phyloP scores from a whole-genome alignment of 2,113 vertebrate species.

The Centrocercus urophasianus region DNA sequence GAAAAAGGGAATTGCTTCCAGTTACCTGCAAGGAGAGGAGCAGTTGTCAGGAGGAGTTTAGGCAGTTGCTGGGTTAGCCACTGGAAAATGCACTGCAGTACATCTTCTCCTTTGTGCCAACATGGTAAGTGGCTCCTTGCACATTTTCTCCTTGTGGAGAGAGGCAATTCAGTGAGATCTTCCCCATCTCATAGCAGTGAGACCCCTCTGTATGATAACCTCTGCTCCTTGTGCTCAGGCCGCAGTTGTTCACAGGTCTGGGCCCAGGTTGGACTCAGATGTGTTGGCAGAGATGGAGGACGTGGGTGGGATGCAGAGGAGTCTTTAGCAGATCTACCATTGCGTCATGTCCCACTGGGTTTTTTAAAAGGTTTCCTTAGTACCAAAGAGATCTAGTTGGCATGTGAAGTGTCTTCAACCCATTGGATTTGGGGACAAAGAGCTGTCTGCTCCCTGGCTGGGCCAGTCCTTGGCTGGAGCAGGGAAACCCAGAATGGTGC shows the following conservation, averaged over 20 bases:
- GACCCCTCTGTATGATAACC: not conserved
- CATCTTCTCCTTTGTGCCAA: not conserved
- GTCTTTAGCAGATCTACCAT: not conserved
- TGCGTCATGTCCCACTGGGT: not conserved
- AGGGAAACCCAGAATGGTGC: not conserved
- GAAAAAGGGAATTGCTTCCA: not conserved
- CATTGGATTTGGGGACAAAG: not conserved
- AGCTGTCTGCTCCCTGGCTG: not conserved
- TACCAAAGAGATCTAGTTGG: not conserved
- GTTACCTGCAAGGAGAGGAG: not conserved
- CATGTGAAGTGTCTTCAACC: not conserved
- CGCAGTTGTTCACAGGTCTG: not conserved
- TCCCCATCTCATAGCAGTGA: not conserved
- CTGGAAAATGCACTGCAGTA: not conserved
- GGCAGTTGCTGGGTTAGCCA: not conserved
- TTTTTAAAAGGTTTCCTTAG: not conserved
- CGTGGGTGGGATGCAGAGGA: not conserved
- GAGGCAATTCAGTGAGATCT: not conserved
- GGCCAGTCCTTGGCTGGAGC: not conserved
- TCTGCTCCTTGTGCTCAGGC: not conserved
- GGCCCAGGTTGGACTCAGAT: not conserved
- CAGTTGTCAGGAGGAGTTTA: not conserved
- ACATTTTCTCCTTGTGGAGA: not conserved
- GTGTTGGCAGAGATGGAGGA: not conserved
- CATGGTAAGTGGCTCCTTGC: fast-evolving